Percentiles rank a stretch among this genome's conserved stretches.
Evolutionary conservation across 2,888 invertebrate species (phyloP).

Genomic region (Fragum whitleyi): DNA sequence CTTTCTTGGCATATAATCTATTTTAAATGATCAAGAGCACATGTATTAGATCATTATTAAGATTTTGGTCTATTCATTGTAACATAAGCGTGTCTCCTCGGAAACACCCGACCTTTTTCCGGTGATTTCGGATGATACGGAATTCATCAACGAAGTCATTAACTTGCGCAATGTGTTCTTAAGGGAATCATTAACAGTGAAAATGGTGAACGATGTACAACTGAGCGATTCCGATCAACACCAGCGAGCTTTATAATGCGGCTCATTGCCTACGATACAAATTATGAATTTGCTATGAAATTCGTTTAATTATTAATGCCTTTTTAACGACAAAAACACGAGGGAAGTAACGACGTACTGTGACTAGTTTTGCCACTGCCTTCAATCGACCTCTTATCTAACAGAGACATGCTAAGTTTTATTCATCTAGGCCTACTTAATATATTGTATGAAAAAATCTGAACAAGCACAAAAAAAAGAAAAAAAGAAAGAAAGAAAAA

Average conservation of each 20-base stretch:
- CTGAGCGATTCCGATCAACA: neutral
- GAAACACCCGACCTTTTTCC: conserved; percentile 5
- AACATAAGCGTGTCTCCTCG: neutral
- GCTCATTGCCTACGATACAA: neutral
- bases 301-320: neutral
- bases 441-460: too few relatives aligned
- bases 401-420: too few relatives aligned
- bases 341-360: neutral
- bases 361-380: neutral
- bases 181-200: neutral
- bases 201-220: neutral
- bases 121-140: neutral
- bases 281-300: conserved; percentile 4
- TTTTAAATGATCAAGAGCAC: neutral
- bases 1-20: neutral
- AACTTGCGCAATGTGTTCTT: neutral
- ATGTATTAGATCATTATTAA: neutral
- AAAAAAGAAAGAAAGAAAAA: too few relatives aligned
- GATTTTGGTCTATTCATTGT: neutral
- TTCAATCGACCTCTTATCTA: neutral
- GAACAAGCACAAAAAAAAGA: too few relatives aligned
- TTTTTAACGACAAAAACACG: conserved; percentile 12
- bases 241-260: neutral
- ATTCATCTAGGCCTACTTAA: too few relatives aligned
- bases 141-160: neutral